Conservation (phyloP, 2,888 invertebrate genomes). For the Ditylenchus weischeri region DNA sequence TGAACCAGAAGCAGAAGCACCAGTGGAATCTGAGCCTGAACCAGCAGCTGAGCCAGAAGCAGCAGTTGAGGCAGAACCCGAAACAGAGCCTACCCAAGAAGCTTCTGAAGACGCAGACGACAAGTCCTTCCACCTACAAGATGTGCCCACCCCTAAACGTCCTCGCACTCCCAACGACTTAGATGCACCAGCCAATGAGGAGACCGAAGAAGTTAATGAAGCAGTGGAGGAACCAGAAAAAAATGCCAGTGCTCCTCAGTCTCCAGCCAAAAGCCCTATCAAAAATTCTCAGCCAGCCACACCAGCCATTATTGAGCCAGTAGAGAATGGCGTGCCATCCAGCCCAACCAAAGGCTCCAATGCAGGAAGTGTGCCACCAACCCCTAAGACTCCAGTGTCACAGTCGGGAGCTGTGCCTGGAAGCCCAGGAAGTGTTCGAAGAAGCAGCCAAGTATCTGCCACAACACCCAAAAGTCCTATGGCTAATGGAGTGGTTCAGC, state of each 20-base stretch:
- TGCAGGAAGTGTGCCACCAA: conserved; percentile 12
- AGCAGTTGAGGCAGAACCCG: conserved; percentile 23
- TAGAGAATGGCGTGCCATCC: conserved; percentile 24
- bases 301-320: conserved; percentile 19
- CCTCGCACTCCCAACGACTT: conserved; percentile 56
- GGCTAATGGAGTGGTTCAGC: conserved; percentile 14
- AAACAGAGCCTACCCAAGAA: conserved; percentile 15
- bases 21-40: conserved; percentile 23
- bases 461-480: conserved; percentile 14
- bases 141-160: conserved; percentile 54
- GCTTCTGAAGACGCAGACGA: conserved; percentile 32
- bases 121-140: conserved; percentile 52
- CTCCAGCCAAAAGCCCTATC: conserved; percentile 16
- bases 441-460: conserved; percentile 22
- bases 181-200: conserved; percentile 32
- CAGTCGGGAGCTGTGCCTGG: conserved; percentile 7
- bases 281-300: conserved; percentile 20
- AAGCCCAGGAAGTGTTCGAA: conserved; percentile 27
- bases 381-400: conserved; percentile 20
- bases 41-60: conserved; percentile 20
- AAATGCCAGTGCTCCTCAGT: conserved; percentile 26
- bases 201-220: conserved; percentile 17
- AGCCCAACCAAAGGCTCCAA: conserved; percentile 17
- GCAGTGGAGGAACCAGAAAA: conserved; percentile 10
- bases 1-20: conserved; percentile 9